Percentiles rank a stretch among this genome's conserved stretches.
These are phyloP conservation scores for Hydraecia micacea DNA, from an alignment of 2,888 invertebrate genomes.

Conservation along the genomic window DNA sequence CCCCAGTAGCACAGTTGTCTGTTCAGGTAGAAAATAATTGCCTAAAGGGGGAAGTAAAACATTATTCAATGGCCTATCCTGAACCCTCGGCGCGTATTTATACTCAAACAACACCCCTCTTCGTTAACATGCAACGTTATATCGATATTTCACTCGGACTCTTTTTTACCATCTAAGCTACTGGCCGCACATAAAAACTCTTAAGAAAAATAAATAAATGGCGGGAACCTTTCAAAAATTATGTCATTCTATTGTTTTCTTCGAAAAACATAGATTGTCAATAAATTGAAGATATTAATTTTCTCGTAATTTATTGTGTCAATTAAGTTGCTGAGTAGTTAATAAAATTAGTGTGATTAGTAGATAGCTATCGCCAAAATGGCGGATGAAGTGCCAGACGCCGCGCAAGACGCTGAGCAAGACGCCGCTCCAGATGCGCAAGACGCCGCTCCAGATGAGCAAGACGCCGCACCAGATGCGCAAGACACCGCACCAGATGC, in stretches of 20 bases:
- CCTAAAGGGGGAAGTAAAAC: no score
- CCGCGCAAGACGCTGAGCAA: background rate
- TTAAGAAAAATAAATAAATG: slow-evolving; percentile 12
- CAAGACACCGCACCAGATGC: background rate
- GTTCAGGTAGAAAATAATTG: no score
- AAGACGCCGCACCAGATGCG: background rate
- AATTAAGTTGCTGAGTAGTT: slow-evolving; percentile 38
- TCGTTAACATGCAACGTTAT: slow-evolving; percentile 46
- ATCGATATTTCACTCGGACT: slow-evolving; percentile 49
- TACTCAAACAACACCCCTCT: background rate
- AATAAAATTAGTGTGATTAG: slow-evolving; percentile 40
- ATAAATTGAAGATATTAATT: slow-evolving; percentile 30
- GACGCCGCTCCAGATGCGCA: background rate
- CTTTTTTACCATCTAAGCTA: slow-evolving; percentile 1
- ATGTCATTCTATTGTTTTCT: slow-evolving; percentile 61
- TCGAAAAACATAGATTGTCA: slow-evolving; percentile 45
- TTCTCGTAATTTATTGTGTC: slow-evolving; percentile 28
- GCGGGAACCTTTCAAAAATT: slow-evolving; percentile 37
- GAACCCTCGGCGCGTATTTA: background rate
- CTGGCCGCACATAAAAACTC: slow-evolving; percentile 17
- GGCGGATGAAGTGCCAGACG: slow-evolving; percentile 57
- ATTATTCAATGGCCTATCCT: background rate
- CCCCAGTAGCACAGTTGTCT: no score
- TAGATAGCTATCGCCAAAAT: slow-evolving; percentile 62
- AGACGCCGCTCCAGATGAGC: background rate